phyloP scores from a whole-genome alignment of 2,113 vertebrate species.

The Ranitomeya variabilis region DNA sequence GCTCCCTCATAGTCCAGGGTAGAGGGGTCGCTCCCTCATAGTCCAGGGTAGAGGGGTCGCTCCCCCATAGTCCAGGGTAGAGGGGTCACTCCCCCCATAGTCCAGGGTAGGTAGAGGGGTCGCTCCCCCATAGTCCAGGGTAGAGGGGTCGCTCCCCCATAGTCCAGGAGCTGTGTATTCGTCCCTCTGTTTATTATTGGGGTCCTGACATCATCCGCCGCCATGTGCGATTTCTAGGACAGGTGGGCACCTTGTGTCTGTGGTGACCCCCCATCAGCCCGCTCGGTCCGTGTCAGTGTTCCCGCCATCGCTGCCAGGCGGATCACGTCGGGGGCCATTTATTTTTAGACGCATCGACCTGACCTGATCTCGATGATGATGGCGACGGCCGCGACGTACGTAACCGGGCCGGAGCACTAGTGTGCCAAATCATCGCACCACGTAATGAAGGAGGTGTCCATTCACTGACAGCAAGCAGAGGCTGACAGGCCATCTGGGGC shows the following conservation, averaged over 20 bases:
- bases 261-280: neutral
- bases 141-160: too few relatives aligned
- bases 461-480: neutral
- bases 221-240: neutral
- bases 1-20: too few relatives aligned
- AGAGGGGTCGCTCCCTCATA: too few relatives aligned
- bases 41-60: too few relatives aligned
- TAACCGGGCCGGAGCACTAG: neutral
- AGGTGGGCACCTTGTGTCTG: neutral
- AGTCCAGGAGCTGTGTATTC: neutral
- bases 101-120: too few relatives aligned
- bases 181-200: neutral
- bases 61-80: too few relatives aligned
- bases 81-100: too few relatives aligned
- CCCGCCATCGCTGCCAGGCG: constrained; percentile 1
- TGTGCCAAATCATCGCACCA: neutral
- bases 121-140: too few relatives aligned
- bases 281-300: neutral
- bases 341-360: constrained; percentile 20
- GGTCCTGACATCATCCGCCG: neutral
- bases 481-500: too few relatives aligned
- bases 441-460: neutral
- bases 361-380: neutral
- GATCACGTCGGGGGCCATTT: neutral
- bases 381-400: neutral